These are phyloP conservation scores for Drosophila pseudotalamancana DNA, from an alignment of 2,888 invertebrate genomes.

Conservation along the genomic window DNA sequence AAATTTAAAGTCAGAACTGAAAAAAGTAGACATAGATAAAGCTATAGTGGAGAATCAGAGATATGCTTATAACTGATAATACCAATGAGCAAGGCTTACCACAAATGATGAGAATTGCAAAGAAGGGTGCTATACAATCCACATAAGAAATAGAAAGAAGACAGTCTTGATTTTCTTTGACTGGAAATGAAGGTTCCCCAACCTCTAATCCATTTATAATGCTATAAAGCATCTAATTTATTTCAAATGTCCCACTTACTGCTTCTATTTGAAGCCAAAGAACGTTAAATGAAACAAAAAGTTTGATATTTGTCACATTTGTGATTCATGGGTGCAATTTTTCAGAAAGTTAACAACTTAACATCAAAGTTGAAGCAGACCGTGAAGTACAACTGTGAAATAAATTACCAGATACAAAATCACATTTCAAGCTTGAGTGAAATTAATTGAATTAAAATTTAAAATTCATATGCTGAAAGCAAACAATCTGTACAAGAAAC, in stretches of 20 bases:
- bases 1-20: background rate
- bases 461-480: conserved; percentile 6
- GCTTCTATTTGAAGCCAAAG: background rate
- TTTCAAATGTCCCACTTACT: background rate
- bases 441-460: conserved; percentile 29
- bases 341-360: conserved; percentile 27
- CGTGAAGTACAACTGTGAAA: conserved; percentile 25
- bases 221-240: background rate
- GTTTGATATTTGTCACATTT: conserved; percentile 19
- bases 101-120: background rate
- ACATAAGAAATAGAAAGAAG: background rate
- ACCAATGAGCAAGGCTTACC: background rate
- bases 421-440: conserved; percentile 21
- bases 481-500: conserved; percentile 14
- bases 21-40: background rate
- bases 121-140: background rate
- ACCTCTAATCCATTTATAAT: too few species aligned
- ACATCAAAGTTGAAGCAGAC: conserved; percentile 10
- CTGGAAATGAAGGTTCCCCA: too few species aligned
- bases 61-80: background rate
- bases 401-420: conserved; percentile 10
- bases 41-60: background rate
- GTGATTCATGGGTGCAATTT: conserved; percentile 27
- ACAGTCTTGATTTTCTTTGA: too few species aligned
- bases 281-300: conserved; percentile 9